Percentiles rank a stretch among this genome's conserved stretches.
These are phyloP conservation scores for Zophobas morio DNA, from an alignment of 1,140 invertebrate genomes.

Conservation along the genomic window DNA sequence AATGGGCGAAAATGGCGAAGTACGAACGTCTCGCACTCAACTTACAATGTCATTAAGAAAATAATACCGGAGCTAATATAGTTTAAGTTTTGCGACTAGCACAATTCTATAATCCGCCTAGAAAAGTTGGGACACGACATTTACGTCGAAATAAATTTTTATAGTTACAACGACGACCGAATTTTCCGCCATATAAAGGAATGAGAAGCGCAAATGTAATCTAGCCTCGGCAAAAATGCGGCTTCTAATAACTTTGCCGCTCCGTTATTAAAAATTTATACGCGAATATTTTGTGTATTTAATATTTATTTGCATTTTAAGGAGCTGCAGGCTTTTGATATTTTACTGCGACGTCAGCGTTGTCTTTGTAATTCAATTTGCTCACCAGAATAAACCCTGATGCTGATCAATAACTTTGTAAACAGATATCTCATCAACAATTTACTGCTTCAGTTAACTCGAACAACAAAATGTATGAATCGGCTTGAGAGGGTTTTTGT, in stretches of 20 bases:
- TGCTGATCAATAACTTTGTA: constrained; percentile 17
- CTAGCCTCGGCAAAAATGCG: constrained; percentile 7
- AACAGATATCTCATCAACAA: constrained; percentile 9
- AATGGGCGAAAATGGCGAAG: constrained; percentile 8
- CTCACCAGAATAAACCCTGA: background rate
- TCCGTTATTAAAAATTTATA: constrained; percentile 39
- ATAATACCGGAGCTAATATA: background rate
- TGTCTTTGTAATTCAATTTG: constrained; percentile 33
- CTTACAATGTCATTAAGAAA: constrained; percentile 2
- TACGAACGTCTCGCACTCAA: constrained; percentile 22
- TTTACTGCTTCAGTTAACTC: background rate
- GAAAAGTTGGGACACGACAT: background rate
- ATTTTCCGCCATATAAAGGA: constrained; percentile 5
- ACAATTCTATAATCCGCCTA: no score
- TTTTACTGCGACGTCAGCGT: background rate
- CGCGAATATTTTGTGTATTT: constrained; percentile 23
- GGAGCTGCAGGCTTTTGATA: background rate
- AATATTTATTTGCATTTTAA: constrained; percentile 29
- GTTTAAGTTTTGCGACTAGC: no score
- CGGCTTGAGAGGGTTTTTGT: no score
- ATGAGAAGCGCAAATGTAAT: constrained; percentile 27
- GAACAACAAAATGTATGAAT: no score
- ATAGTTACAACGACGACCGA: background rate
- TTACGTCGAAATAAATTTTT: constrained; percentile 13
- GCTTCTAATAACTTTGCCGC: constrained; percentile 16